Conservation (phyloP, 2,113 vertebrate genomes). For the Azemiops feae region DNA sequence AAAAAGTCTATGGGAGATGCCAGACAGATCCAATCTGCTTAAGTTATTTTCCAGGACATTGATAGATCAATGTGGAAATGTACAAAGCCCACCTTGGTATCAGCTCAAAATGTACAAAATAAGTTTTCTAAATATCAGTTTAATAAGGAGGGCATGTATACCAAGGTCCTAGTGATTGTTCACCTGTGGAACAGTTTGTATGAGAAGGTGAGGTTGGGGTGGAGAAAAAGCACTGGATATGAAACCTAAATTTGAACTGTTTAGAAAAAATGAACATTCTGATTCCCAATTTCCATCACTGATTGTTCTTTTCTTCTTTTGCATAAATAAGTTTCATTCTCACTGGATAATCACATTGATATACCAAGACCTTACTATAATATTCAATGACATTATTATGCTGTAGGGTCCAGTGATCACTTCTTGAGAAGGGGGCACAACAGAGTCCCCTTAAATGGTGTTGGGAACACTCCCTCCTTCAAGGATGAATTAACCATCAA, state of each 20-base stretch:
- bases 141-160: not conserved
- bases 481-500: not conserved
- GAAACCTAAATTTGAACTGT: not conserved
- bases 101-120: not conserved
- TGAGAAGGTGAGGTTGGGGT: not conserved
- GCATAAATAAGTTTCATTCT: constrained; percentile 21
- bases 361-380: not conserved
- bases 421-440: not conserved
- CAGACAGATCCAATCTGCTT: not conserved
- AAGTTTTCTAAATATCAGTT: not conserved
- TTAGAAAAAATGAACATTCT: not conserved
- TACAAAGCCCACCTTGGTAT: not conserved
- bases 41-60: not conserved
- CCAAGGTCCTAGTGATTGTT: not conserved
- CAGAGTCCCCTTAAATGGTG: not conserved
- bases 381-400: not conserved
- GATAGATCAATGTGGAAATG: not conserved
- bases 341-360: constrained; percentile 12
- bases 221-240: not conserved
- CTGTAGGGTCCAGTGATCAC: not conserved
- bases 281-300: constrained; percentile 6
- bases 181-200: not conserved
- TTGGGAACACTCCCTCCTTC: not conserved
- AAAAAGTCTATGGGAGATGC: not conserved
- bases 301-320: constrained; percentile 12